Conservation (phyloP, 2,888 invertebrate species). For the Tridacna crocea region DNA sequence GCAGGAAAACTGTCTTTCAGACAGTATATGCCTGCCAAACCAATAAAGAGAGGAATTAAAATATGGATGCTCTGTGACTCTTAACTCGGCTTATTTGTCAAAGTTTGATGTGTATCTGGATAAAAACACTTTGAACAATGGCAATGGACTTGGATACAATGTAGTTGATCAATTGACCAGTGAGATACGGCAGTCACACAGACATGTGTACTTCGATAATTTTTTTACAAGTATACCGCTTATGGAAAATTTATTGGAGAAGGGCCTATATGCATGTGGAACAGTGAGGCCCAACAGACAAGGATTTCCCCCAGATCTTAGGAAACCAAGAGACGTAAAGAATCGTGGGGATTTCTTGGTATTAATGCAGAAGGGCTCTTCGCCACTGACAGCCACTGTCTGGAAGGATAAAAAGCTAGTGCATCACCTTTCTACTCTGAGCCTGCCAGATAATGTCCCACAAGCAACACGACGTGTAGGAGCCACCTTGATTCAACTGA, state of each 20-base stretch:
- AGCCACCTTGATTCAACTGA: no score
- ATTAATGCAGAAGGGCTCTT: slow-evolving; percentile 19
- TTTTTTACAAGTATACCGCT: slow-evolving; percentile 31
- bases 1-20: slow-evolving; percentile 27
- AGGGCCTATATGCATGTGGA: slow-evolving; percentile 33
- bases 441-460: no score
- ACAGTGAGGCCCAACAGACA: slow-evolving; percentile 12
- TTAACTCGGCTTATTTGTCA: slow-evolving; percentile 24
- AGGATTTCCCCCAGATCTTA: slow-evolving; percentile 21
- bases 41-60: no score
- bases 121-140: no score
- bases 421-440: slow-evolving; percentile 36
- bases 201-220: slow-evolving; percentile 40
- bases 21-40: slow-evolving; percentile 24
- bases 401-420: slow-evolving; percentile 47
- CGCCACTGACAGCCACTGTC: slow-evolving; percentile 29
- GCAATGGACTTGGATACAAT: no score
- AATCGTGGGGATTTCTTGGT: slow-evolving; percentile 21
- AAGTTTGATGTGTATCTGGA: slow-evolving; percentile 30
- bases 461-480: no score
- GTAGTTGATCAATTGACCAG: no score
- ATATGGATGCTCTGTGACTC: slow-evolving; percentile 42
- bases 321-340: slow-evolving; percentile 13
- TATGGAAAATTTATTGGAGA: slow-evolving; percentile 3
- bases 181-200: no score